A percentile compares a stretch with the other conserved stretches of the same genome.
Evolutionary conservation across 2,113 vertebrate species (phyloP).

Genomic region (Crotalus tigris): DNA sequence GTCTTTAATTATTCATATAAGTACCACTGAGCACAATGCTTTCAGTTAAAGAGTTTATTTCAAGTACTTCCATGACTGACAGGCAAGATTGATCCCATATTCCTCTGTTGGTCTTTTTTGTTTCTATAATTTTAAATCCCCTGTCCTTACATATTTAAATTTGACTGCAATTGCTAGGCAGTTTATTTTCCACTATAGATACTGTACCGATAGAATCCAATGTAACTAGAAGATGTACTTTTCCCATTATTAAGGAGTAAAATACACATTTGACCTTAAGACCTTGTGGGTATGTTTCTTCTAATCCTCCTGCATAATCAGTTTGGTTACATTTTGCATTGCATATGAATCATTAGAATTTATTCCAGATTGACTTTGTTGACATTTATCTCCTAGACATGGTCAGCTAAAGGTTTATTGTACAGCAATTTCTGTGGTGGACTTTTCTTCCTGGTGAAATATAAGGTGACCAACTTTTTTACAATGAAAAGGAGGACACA

Average conservation of each 20-base stretch:
- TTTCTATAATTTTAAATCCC: neutral
- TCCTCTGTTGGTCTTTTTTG: neutral
- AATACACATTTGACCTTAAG: neutral
- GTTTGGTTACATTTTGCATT: neutral
- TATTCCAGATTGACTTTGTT: neutral
- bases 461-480: neutral
- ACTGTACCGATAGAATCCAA: neutral
- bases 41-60: neutral
- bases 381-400: neutral
- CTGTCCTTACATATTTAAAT: neutral
- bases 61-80: neutral
- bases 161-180: neutral
- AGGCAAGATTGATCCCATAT: neutral
- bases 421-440: neutral
- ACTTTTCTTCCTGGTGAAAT: neutral
- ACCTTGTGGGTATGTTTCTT: neutral
- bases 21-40: neutral
- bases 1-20: neutral
- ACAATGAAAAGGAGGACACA: too few species aligned
- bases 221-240: neutral
- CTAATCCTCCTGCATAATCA: neutral
- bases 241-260: neutral
- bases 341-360: neutral
- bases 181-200: neutral
- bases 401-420: neutral